A percentile compares a stretch with the other conserved stretches of the same genome.
phyloP scores from a whole-genome alignment of 2,113 vertebrate species.

The Agelaius phoeniceus region DNA sequence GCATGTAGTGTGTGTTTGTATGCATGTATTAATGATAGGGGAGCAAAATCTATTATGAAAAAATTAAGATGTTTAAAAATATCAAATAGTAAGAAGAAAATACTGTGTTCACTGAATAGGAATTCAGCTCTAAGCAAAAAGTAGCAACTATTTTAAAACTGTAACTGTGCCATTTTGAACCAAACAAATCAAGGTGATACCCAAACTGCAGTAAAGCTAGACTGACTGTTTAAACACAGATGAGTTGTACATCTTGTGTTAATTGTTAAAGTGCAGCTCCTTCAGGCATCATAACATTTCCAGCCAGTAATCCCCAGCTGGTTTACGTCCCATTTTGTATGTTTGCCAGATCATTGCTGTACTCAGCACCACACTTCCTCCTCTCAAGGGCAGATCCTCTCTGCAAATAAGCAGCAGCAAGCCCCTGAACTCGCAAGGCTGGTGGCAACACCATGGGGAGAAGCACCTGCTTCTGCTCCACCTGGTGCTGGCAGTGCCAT shows the following conservation, averaged over 20 bases:
- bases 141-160: neutral
- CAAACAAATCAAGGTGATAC: neutral
- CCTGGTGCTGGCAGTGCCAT: fast-evolving
- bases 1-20: neutral
- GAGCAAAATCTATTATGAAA: neutral
- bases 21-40: neutral
- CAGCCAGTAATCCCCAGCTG: conserved; percentile 30
- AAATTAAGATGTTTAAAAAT: neutral
- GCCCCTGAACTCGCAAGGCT: neutral
- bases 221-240: neutral
- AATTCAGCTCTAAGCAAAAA: neutral
- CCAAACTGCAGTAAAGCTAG: neutral
- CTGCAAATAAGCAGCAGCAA: neutral
- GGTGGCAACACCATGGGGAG: fast-evolving
- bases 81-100: neutral
- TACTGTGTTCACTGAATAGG: neutral
- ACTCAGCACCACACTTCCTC: neutral
- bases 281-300: conserved; percentile 14
- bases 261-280: conserved; percentile 2
- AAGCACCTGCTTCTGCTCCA: neutral
- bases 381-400: neutral
- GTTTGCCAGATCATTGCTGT: neutral
- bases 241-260: neutral
- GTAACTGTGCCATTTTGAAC: neutral
- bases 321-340: conserved; percentile 15